phyloP scores from a whole-genome alignment of 2,113 vertebrate species.

The Euleptes europaea region DNA sequence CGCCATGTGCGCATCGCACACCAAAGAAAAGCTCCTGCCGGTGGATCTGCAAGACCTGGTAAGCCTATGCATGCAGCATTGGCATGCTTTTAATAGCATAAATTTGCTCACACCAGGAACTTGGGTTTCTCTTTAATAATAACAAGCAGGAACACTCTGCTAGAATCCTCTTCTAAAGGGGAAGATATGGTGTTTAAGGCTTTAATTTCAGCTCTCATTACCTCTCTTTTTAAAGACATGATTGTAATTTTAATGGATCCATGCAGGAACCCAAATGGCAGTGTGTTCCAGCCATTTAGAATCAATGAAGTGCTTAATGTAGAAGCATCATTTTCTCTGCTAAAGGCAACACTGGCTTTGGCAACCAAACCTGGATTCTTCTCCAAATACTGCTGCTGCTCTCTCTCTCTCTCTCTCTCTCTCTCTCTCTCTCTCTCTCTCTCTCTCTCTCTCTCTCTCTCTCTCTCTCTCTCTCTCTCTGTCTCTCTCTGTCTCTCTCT shows the following conservation, averaged over 20 bases:
- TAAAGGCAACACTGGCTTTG: constrained; percentile 12
- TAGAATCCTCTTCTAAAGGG: constrained; percentile 16
- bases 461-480: no score
- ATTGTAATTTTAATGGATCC: constrained; percentile 46
- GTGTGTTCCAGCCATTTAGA: constrained; percentile 19
- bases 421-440: no score
- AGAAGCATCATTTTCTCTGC: constrained; percentile 20
- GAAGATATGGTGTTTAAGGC: neutral
- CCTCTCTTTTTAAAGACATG: constrained; percentile 41
- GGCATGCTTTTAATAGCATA: neutral
- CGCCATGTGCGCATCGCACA: no score
- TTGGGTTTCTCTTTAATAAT: neutral
- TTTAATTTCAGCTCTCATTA: constrained; percentile 49
- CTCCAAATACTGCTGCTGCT: neutral
- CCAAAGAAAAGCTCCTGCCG: no score
- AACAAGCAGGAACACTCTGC: constrained; percentile 18
- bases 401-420: no score
- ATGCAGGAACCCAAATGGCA: constrained; percentile 29
- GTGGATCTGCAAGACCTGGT: no score
- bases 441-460: no score
- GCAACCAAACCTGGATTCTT: neutral
- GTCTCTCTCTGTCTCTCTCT: no score
- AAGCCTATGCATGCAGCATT: constrained; percentile 1
- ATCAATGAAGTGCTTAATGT: constrained; percentile 26
- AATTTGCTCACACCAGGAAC: neutral